Percentiles rank a stretch among this genome's conserved stretches.
phyloP scores from a whole-genome alignment of 2,113 vertebrate species.

The Trematocara macrostoma region DNA sequence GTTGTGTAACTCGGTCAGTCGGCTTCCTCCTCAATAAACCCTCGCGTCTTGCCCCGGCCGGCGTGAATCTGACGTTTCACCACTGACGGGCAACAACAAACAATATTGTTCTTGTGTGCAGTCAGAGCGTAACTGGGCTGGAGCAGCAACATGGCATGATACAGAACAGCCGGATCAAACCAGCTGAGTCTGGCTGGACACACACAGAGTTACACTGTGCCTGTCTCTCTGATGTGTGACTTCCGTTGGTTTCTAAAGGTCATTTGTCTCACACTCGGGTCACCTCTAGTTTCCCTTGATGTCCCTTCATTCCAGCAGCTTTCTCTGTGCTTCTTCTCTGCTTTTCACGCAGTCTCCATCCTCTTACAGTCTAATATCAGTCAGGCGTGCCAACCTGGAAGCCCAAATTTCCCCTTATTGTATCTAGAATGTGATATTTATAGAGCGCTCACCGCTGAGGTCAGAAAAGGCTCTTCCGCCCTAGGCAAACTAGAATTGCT shows the following conservation, averaged over 20 bases:
- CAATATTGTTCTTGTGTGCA: constrained; percentile 31
- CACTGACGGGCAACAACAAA: constrained; percentile 29
- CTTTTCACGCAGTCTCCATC: not conserved
- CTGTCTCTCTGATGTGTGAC: constrained; percentile 36
- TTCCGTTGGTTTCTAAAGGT: constrained; percentile 42
- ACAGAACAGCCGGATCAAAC: constrained; percentile 37
- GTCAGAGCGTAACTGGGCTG: constrained; percentile 1
- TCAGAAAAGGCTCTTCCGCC: not conserved
- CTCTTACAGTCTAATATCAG: not conserved
- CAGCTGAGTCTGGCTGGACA: constrained; percentile 32
- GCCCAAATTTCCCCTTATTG: not conserved
- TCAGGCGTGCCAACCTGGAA: not conserved
- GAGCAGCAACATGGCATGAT: not conserved
- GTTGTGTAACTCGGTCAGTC: constrained; percentile 1
- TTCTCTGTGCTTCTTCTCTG: not conserved
- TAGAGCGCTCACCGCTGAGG: not conserved
- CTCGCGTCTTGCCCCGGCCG: not conserved
- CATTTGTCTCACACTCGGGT: constrained; percentile 3
- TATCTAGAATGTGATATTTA: not conserved
- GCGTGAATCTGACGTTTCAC: constrained; percentile 39
- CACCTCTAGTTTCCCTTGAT: not conserved
- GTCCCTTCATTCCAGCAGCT: not conserved
- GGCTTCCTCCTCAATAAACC: not conserved
- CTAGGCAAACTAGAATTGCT: not conserved
- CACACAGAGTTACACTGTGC: constrained; percentile 24